phyloP scores from a whole-genome alignment of 2,888 invertebrate genomes.

The Drosophila mettleri region DNA sequence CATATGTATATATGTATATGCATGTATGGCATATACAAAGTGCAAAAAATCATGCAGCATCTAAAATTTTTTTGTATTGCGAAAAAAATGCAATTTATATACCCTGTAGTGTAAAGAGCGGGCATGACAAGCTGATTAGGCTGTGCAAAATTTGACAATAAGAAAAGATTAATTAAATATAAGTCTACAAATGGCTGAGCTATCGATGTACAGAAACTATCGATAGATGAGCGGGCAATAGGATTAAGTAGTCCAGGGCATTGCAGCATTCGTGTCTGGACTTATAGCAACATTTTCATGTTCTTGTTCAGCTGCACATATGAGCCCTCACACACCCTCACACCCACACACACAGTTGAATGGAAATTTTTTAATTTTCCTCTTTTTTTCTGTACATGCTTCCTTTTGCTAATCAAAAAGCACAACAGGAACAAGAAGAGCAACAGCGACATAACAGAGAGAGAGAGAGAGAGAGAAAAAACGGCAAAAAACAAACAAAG shows the following conservation, averaged over 20 bases:
- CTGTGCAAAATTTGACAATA: neutral
- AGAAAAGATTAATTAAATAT: too few relatives aligned
- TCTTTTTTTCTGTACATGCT: constrained; percentile 29
- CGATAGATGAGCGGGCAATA: neutral
- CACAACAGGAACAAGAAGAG: constrained; percentile 60
- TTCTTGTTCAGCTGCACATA: constrained; percentile 26
- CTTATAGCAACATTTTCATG: constrained; percentile 29
- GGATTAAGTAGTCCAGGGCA: constrained; percentile 14
- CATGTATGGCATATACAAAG: constrained; percentile 2
- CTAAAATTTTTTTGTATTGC: constrained; percentile 45
- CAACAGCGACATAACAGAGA: constrained; percentile 12
- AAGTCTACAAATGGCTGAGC: neutral
- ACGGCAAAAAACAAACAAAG: constrained; percentile 8
- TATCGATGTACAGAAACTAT: neutral
- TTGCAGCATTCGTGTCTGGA: neutral
- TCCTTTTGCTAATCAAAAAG: constrained; percentile 74
- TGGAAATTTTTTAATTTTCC: constrained; percentile 56
- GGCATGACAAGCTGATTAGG: neutral
- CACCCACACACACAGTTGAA: constrained; percentile 28
- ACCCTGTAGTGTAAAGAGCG: constrained; percentile 32
- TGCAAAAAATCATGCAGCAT: constrained; percentile 37
- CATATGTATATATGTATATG: neutral
- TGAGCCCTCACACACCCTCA: neutral
- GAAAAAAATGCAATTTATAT: constrained; percentile 51
- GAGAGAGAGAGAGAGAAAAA: neutral